Conservation (phyloP, 2,113 vertebrate species). For the Lagenorhynchus albirostris region DNA sequence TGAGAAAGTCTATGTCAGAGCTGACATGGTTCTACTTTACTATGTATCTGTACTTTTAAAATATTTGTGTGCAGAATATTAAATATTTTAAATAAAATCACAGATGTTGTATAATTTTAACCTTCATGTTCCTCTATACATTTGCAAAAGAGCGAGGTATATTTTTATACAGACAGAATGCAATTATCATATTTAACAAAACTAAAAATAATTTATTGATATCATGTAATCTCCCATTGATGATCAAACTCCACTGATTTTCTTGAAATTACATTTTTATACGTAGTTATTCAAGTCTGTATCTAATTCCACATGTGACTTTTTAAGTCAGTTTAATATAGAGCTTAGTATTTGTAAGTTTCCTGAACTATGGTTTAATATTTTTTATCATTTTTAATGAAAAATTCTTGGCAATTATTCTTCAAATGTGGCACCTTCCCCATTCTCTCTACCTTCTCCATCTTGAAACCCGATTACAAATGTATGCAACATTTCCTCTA, state of each 20-base stretch:
- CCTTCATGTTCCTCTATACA: neutral
- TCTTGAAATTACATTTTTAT: neutral
- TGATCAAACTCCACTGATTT: neutral
- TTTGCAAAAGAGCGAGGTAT: neutral
- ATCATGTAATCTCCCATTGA: neutral
- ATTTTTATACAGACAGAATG: neutral
- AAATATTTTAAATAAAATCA: neutral
- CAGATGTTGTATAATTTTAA: neutral
- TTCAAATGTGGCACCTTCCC: neutral
- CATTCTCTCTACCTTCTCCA: neutral
- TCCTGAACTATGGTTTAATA: neutral
- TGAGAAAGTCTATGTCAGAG: neutral
- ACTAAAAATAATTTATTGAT: neutral
- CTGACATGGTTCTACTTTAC: neutral
- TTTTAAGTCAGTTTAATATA: neutral
- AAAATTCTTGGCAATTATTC: neutral
- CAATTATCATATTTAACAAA: neutral
- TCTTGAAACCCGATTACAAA: neutral
- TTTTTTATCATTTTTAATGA: neutral
- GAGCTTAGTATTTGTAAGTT: neutral
- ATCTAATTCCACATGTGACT: neutral
- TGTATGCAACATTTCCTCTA: neutral
- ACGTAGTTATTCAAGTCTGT: neutral
- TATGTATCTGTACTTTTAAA: neutral
- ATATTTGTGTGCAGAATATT: neutral